Percentiles rank a stretch among this genome's conserved stretches.
Evolutionary conservation across 2,888 invertebrate species (phyloP).

Genomic region (Campopleginae sp.): DNA sequence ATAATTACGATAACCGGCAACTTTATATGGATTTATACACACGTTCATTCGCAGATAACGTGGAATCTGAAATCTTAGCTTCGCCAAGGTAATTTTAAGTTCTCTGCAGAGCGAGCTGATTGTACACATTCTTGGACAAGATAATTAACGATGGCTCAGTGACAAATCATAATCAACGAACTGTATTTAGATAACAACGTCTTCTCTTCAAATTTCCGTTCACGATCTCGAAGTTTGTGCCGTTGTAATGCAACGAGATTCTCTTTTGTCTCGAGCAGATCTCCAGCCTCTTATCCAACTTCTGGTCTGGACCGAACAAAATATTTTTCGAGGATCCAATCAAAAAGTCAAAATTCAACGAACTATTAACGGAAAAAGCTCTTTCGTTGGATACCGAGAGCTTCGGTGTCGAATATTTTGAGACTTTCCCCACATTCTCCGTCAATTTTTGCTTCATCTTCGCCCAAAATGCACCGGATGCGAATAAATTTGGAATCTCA

Average conservation of each 20-base stretch:
- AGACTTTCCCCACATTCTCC: too few relatives aligned
- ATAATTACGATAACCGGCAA: conserved; percentile 4
- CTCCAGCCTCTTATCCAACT: too few relatives aligned
- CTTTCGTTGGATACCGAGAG: too few relatives aligned
- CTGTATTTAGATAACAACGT: neutral
- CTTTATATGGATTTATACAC: neutral
- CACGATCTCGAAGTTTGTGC: neutral
- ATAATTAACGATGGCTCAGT: conserved; percentile 29
- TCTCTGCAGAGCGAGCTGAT: neutral
- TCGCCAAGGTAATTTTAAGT: conserved; percentile 4
- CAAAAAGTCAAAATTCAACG: too few relatives aligned
- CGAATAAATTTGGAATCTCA: neutral
- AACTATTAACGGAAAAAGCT: too few relatives aligned
- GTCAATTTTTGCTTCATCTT: too few relatives aligned
- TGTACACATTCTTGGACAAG: conserved; percentile 10
- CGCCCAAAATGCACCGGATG: neutral
- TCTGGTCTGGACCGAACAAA: too few relatives aligned
- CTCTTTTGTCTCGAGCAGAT: too few relatives aligned
- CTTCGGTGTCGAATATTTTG: too few relatives aligned
- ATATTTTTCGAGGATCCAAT: too few relatives aligned
- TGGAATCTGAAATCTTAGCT: neutral
- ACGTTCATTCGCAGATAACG: conserved; percentile 3
- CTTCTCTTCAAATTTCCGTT: neutral
- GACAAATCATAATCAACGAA: conserved; percentile 24
- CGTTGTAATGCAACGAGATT: neutral